Conservation (phyloP, 2,113 vertebrate genomes). For the Corythoichthys haematopterus region DNA sequence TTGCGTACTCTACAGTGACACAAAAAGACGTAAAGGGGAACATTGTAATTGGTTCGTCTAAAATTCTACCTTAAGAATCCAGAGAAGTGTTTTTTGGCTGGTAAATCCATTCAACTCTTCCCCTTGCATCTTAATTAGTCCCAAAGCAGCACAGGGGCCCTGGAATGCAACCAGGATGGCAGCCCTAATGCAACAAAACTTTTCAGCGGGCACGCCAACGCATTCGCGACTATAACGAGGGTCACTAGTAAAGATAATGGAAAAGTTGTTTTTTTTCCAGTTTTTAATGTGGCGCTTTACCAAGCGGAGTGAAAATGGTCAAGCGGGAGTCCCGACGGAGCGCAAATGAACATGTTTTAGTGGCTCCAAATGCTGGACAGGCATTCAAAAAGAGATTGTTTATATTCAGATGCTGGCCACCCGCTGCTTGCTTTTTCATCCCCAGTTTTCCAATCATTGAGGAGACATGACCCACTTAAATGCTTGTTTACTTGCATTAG, state of each 20-base stretch:
- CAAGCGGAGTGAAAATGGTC: constrained; percentile 10
- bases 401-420: constrained; percentile 68
- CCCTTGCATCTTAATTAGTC: constrained; percentile 69
- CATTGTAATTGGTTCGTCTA: not conserved
- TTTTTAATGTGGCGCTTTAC: constrained; percentile 17
- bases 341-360: constrained; percentile 71
- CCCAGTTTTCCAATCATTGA: constrained; percentile 62
- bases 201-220: constrained; percentile 16
- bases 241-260: not conserved
- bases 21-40: not conserved
- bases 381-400: constrained; percentile 69
- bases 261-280: constrained; percentile 27
- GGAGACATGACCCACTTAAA: constrained; percentile 77
- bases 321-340: constrained; percentile 31
- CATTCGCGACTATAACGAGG: not conserved
- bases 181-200: constrained; percentile 27
- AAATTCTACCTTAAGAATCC: constrained; percentile 40
- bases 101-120: constrained; percentile 40
- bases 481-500: constrained; percentile 78
- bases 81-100: constrained; percentile 60
- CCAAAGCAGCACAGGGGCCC: constrained; percentile 46
- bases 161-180: constrained; percentile 32
- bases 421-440: constrained; percentile 60
- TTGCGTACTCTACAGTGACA: not conserved
- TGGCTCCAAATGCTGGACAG: constrained; percentile 67